A percentile compares a stretch with the other conserved stretches of the same genome.
Evolutionary conservation across 2,797 vertebrate genomes (phyloP).

Genomic region (Tauraco hartlaubi): DNA sequence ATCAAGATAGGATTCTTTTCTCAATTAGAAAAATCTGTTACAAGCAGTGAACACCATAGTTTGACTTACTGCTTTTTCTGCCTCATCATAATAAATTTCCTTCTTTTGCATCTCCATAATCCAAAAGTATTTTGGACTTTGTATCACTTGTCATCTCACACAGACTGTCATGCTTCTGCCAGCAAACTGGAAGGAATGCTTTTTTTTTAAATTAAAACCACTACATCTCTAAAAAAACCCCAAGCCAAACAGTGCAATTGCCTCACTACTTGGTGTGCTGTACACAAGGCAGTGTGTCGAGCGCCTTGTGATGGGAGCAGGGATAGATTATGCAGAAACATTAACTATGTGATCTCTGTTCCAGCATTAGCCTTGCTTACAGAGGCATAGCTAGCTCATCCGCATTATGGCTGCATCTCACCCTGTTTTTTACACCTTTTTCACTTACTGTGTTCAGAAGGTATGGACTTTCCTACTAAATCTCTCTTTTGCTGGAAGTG

Average conservation of each 20-base stretch:
- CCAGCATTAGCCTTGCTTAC: background rate
- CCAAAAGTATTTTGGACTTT: background rate
- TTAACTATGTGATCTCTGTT: background rate
- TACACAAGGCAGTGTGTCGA: background rate
- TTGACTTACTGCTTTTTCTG: background rate
- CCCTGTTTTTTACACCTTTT: background rate
- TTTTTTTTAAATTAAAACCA: background rate
- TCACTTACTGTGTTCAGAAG: background rate
- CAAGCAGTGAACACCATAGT: background rate
- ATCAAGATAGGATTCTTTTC: background rate
- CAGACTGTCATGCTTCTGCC: background rate
- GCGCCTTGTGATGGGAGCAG: background rate
- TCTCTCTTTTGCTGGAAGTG: background rate
- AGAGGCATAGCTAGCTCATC: background rate
- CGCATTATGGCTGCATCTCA: background rate
- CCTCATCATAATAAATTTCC: background rate
- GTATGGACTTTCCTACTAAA: background rate
- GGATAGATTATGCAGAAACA: background rate
- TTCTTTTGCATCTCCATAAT: background rate
- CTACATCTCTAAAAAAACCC: background rate
- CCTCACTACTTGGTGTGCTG: background rate
- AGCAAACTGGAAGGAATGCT: background rate
- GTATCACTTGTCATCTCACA: background rate
- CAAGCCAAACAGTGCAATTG: fast-evolving
- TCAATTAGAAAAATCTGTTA: background rate